Evolutionary conservation across 2,888 invertebrate genomes (phyloP).

Genomic region (Pseudolycoriella hygida): DNA sequence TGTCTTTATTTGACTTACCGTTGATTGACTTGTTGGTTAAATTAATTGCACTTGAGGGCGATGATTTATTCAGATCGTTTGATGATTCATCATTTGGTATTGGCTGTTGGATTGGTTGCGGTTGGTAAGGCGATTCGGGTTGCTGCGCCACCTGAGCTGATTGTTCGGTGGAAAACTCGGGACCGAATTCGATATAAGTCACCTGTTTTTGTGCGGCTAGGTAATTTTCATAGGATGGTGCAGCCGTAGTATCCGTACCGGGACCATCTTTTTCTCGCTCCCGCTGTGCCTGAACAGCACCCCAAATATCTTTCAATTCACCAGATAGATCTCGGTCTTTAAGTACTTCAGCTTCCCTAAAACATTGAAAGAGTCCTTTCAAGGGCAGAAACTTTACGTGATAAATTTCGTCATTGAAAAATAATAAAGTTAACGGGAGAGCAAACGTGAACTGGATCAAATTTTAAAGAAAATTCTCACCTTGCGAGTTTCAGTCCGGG

Average conservation of each 20-base stretch:
- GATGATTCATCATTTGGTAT: neutral
- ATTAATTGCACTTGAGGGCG: neutral
- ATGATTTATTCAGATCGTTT: neutral
- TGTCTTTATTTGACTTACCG: neutral
- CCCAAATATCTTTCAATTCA: constrained; percentile 57
- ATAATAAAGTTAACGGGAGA: too few species aligned
- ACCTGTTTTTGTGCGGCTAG: constrained; percentile 11
- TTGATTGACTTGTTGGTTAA: neutral
- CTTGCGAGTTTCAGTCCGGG: constrained; percentile 41
- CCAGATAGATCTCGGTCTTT: constrained; percentile 52
- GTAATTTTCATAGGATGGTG: constrained; percentile 5
- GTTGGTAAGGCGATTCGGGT: constrained; percentile 4
- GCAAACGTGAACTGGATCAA: neutral
- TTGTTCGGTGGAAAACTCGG: constrained; percentile 9
- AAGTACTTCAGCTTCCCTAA: constrained; percentile 36
- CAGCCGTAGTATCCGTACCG: neutral
- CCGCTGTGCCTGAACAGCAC: constrained; percentile 42
- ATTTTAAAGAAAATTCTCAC: constrained; percentile 12
- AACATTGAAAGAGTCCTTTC: neutral
- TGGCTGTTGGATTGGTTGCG: neutral
- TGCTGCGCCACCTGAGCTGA: constrained; percentile 7
- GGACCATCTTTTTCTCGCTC: constrained; percentile 28
- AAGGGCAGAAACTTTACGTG: neutral
- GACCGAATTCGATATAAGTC: constrained; percentile 13
- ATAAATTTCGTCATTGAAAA: too few species aligned